phyloP scores from a whole-genome alignment of 1,140 invertebrate species.

The Hypsibius dujardini region DNA sequence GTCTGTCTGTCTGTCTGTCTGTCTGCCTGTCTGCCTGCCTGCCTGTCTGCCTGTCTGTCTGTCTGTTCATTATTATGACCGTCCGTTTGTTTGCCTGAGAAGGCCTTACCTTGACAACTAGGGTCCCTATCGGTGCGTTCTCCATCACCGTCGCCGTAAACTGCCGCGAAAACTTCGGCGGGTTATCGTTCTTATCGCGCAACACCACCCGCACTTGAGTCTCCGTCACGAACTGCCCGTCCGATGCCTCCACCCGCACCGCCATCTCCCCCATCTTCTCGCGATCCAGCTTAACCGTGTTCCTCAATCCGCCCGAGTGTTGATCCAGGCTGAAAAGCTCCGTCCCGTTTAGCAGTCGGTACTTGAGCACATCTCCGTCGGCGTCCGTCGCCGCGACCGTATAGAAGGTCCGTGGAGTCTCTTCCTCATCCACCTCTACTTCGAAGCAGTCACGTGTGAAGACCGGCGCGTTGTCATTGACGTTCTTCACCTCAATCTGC shows the following conservation, averaged over 20 bases:
- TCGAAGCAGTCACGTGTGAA: slow-evolving; percentile 62
- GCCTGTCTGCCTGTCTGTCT: too few relatives aligned
- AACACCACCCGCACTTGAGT: slow-evolving; percentile 65
- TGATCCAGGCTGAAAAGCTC: slow-evolving; percentile 53
- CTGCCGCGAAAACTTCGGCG: slow-evolving; percentile 70
- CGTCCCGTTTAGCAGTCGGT: slow-evolving; percentile 46
- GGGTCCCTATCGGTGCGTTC: slow-evolving; percentile 73
- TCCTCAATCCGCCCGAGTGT: slow-evolving; percentile 63
- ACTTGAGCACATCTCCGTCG: slow-evolving; percentile 61
- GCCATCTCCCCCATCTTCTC: slow-evolving; percentile 61
- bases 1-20: too few relatives aligned
- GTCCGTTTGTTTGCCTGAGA: slow-evolving; percentile 32
- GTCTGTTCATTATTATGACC: too few relatives aligned
- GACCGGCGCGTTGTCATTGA: slow-evolving; percentile 71
- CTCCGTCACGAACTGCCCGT: slow-evolving; percentile 43
- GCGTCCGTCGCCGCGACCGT: slow-evolving; percentile 62
- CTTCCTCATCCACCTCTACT: slow-evolving; percentile 63
- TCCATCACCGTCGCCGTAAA: slow-evolving; percentile 88
- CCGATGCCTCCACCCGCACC: slow-evolving; percentile 26
- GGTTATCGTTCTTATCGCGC: slow-evolving; percentile 82
- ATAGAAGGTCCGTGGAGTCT: slow-evolving; percentile 53
- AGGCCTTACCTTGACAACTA: slow-evolving; percentile 76
- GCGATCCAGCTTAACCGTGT: slow-evolving; percentile 60
- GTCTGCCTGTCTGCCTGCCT: too few relatives aligned
- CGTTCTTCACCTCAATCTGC: slow-evolving; percentile 66